Conservation (phyloP, 2,888 invertebrate species). For the Parnassius orleans region DNA sequence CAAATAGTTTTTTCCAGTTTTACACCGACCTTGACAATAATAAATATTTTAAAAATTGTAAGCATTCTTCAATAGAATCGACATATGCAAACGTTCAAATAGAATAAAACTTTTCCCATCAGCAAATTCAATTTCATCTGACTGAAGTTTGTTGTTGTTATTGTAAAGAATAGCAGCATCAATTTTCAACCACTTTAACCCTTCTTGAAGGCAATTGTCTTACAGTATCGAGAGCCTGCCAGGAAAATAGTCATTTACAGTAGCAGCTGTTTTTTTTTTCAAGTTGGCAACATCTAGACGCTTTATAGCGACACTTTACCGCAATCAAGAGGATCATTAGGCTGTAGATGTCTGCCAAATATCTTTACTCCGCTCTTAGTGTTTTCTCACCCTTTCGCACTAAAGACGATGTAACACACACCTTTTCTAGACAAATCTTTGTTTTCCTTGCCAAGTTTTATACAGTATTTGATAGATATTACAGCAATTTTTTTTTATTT, state of each 20-base stretch:
- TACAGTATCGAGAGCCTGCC: slow-evolving; percentile 70
- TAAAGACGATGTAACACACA: slow-evolving; percentile 62
- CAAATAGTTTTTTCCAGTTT: too few species aligned
- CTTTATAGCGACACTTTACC: slow-evolving; percentile 78
- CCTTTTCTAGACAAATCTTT: slow-evolving; percentile 62
- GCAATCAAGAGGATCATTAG: slow-evolving; percentile 80
- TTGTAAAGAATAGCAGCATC: slow-evolving; percentile 53
- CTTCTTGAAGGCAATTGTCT: slow-evolving; percentile 71
- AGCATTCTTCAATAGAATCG: slow-evolving; percentile 8
- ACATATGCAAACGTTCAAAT: slow-evolving; percentile 28
- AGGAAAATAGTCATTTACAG: slow-evolving; percentile 75
- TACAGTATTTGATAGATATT: slow-evolving; percentile 38
- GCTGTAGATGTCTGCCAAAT: slow-evolving; percentile 78
- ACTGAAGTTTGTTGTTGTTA: slow-evolving; percentile 46
- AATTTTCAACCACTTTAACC: slow-evolving; percentile 66
- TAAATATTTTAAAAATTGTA: slow-evolving; percentile 19
- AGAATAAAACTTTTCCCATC: slow-evolving; percentile 28
- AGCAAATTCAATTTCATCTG: slow-evolving; percentile 40
- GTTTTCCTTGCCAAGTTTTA: slow-evolving; percentile 60
- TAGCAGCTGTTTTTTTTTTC: slow-evolving; percentile 69
- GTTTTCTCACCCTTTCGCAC: slow-evolving; percentile 71
- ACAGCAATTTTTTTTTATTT: slow-evolving; percentile 18
- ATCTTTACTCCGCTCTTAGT: slow-evolving; percentile 64
- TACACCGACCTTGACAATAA: slow-evolving; percentile 27
- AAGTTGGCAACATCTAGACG: slow-evolving; percentile 76